These are phyloP conservation scores for Synanthedon vespiformis DNA, from an alignment of 2,888 invertebrate genomes.

Conservation along the genomic window DNA sequence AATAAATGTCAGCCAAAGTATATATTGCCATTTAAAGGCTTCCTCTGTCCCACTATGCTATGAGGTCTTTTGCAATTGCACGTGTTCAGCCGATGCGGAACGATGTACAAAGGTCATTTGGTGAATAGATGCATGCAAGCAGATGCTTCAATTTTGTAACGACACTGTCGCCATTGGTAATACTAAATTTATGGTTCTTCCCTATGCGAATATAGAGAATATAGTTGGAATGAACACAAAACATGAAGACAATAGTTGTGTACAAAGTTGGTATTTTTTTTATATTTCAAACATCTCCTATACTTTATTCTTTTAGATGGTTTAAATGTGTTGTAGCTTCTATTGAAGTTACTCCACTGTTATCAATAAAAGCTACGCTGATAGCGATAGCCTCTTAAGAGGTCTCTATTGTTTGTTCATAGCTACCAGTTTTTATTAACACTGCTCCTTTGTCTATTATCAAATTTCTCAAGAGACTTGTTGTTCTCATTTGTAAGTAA, in stretches of 20 bases:
- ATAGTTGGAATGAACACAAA: neutral
- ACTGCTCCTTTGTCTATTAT: conserved; percentile 19
- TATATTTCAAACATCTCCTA: no score
- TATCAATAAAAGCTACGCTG: neutral
- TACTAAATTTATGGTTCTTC: neutral
- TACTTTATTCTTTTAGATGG: no score
- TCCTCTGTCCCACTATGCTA: conserved; percentile 1
- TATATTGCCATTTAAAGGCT: conserved; percentile 1
- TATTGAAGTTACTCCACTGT: neutral
- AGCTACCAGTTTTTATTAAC: conserved; percentile 14
- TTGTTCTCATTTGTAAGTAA: conserved; percentile 1
- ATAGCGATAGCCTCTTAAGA: conserved; percentile 22
- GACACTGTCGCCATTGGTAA: neutral
- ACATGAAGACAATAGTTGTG: no score
- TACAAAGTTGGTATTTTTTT: no score
- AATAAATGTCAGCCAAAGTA: neutral
- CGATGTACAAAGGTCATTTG: conserved; percentile 42
- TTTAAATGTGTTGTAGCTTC: no score
- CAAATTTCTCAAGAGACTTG: conserved; percentile 3
- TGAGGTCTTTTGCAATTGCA: conserved; percentile 31
- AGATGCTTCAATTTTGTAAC: conserved; percentile 33
- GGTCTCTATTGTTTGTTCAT: conserved; percentile 37
- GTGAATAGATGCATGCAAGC: conserved; percentile 40
- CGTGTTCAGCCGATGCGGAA: conserved; percentile 27
- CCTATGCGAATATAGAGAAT: no score